A percentile compares a stretch with the other conserved stretches of the same genome.
phyloP scores from a whole-genome alignment of 2,113 vertebrate genomes.

The Elephas maximus region DNA sequence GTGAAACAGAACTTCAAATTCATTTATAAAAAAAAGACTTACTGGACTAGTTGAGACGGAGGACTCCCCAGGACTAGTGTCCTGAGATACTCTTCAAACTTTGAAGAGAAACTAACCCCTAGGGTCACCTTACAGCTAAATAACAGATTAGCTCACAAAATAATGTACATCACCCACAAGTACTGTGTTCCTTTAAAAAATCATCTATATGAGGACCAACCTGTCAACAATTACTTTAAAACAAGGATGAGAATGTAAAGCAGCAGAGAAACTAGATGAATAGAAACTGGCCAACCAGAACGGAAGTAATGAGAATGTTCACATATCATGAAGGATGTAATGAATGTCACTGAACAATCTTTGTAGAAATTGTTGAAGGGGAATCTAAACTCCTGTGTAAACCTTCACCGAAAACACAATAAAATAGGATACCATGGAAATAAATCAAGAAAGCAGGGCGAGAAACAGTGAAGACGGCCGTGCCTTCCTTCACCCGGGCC shows the following conservation, averaged over 20 bases:
- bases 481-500: neutral
- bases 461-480: neutral
- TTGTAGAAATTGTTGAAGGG: neutral
- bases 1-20: too few relatives aligned
- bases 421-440: neutral
- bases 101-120: too few relatives aligned
- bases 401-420: neutral
- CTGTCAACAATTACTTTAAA: neutral
- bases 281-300: neutral
- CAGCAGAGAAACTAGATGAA: neutral
- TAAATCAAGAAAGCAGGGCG: neutral
- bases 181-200: neutral
- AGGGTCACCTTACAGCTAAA: too few relatives aligned
- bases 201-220: neutral
- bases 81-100: too few relatives aligned
- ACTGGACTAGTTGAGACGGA: too few relatives aligned
- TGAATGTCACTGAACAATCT: neutral
- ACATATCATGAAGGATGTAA: neutral
- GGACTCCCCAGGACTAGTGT: too few relatives aligned
- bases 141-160: neutral
- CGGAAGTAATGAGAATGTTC: neutral
- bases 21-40: too few relatives aligned
- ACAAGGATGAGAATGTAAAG: neutral
- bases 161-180: neutral
- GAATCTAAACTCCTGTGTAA: neutral